phyloP scores from a whole-genome alignment of 2,113 vertebrate genomes.

The Barnardius zonarius region DNA sequence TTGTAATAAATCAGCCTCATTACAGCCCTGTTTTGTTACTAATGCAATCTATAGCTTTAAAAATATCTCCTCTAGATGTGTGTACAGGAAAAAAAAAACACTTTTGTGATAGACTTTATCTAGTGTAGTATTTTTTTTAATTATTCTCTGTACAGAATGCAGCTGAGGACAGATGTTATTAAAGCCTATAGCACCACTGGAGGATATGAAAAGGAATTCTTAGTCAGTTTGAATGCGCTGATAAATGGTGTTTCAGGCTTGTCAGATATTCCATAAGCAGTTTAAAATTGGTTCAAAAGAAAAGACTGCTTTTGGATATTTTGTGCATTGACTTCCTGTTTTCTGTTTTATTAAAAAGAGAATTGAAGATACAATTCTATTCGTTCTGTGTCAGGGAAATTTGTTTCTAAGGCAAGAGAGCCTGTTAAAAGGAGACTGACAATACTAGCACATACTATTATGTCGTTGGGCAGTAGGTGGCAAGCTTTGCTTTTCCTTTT shows the following conservation, averaged over 20 bases:
- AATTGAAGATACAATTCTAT: not conserved
- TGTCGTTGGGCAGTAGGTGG: slow-evolving; percentile 78
- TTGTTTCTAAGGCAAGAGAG: not conserved
- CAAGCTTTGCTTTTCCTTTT: slow-evolving; percentile 78
- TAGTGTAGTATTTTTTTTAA: not conserved
- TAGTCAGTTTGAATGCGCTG: slow-evolving; percentile 9
- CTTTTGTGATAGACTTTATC: not conserved
- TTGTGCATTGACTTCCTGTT: not conserved
- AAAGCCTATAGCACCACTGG: not conserved
- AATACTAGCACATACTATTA: slow-evolving; percentile 55
- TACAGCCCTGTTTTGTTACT: not conserved
- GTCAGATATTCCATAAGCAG: not conserved
- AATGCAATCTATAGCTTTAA: not conserved
- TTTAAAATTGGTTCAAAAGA: not conserved
- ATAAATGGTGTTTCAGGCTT: slow-evolving; percentile 15
- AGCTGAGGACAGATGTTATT: not conserved
- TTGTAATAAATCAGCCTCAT: not conserved
- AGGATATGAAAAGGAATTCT: slow-evolving; percentile 49
- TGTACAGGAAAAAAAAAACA: not conserved
- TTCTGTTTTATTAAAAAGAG: not conserved
- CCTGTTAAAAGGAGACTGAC: not conserved
- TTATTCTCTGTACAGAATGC: not conserved
- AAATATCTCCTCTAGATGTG: not conserved
- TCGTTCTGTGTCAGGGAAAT: not conserved
- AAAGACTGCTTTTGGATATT: not conserved